phyloP scores from a whole-genome alignment of 2,888 invertebrate genomes.

The Pyrrhosoma nymphula region DNA sequence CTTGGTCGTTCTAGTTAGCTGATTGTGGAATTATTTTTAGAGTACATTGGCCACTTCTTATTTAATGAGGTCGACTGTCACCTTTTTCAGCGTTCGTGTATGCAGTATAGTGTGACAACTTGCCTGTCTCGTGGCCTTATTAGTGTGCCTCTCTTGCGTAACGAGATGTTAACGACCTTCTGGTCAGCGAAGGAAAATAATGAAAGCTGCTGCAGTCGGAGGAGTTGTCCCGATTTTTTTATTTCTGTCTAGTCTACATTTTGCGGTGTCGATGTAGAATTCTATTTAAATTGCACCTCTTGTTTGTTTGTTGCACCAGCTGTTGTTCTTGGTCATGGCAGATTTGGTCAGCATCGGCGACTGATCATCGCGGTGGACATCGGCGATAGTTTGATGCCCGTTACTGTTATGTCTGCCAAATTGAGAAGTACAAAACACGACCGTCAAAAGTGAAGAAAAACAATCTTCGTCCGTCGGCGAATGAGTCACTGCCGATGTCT shows the following conservation, averaged over 20 bases:
- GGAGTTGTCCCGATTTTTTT: neutral
- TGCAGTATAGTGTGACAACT: neutral
- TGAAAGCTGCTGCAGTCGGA: neutral
- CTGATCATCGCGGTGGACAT: neutral
- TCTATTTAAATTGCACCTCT: neutral
- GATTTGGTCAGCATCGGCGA: neutral
- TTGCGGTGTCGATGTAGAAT: neutral
- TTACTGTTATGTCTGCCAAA: no score
- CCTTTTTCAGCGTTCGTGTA: neutral
- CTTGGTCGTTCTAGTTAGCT: neutral
- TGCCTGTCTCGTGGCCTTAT: conserved; percentile 41
- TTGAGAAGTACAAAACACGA: no score
- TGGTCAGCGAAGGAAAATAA: neutral
- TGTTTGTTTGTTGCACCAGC: no score
- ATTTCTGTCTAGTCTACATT: neutral
- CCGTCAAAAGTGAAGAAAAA: no score
- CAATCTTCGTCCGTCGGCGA: no score
- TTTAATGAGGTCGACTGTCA: conserved; percentile 28
- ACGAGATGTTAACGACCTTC: conserved; percentile 28
- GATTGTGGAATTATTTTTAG: neutral
- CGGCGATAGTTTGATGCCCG: no score
- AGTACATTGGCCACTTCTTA: neutral
- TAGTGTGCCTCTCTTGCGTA: conserved; percentile 35
- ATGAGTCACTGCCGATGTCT: no score
- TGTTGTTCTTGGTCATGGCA: neutral